Base-by-base conservation (phyloP, 1,140 invertebrate genomes). In the Drosophila azteca region DNA sequence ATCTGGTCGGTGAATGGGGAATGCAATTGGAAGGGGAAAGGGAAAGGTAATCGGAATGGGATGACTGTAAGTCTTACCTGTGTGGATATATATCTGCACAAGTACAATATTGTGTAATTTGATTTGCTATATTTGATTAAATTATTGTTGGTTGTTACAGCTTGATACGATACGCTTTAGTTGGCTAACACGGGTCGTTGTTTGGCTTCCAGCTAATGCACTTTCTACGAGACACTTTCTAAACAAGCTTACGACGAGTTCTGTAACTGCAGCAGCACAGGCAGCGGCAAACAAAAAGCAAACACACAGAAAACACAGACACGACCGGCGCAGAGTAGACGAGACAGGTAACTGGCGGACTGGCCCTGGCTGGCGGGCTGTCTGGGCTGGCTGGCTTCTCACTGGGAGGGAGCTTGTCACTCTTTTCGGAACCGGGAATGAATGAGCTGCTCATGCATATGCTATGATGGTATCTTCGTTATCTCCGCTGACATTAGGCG, bases 151-250 rank as follows among this genome's bases (percentile, higher is more conserved):
- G 44, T 41, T 39, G 35, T 39, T 39, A 5, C 35, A 39, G 35
- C 35, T 13, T 4, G 35, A 4, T 13, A 11, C 35, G 35, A 13
- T 13, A 39, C 11, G 35, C 35, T 39, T 39, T 13, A 13, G 35
- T 39, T 39, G 35, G 35, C 4, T 39, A 39, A 39, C 35, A 39
- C 24, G 64, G 9, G 45, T 11, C 24, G 52, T 69, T 69, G 68
- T 69, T 65, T 65, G 66, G 66, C 66, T 71, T 71, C 65, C 68
- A 70, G 31, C 66, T 60, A 60, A 53, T 71, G 66, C 66, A 60
- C 66, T 71, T 71, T 71, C 68, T 71, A 71, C 24, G 3, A 26
- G 15, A 52, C 69, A 58, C 64, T 69, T 68, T 69, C 45, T 41
- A 31, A 61, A 68, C 46, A 65, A 52, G 44, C 44, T 44, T 6